Conservation (phyloP, 2,797 vertebrate species). For the Gouania willdenowi region DNA sequence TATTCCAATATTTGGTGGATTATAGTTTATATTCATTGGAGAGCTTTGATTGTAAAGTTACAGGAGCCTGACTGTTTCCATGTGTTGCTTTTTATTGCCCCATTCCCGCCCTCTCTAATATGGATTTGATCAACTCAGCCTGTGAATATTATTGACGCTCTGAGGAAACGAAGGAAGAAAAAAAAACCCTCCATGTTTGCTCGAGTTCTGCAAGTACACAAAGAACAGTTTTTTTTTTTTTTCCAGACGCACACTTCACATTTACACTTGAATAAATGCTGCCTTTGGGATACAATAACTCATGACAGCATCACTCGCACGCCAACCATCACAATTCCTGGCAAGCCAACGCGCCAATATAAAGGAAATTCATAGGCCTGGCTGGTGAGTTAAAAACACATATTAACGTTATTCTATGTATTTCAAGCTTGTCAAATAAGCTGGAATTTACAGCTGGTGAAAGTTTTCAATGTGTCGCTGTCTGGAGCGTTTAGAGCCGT, state of each 20-base stretch:
- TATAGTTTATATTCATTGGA: slow-evolving; percentile 64
- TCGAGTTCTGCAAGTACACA: too few relatives aligned
- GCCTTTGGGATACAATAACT: slow-evolving; percentile 68
- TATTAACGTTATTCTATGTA: slow-evolving; percentile 65
- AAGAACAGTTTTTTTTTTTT: slow-evolving; percentile 29
- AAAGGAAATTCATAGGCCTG: slow-evolving; percentile 61
- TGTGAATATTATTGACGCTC: slow-evolving; percentile 66
- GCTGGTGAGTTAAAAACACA: slow-evolving; percentile 56
- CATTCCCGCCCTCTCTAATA: slow-evolving; percentile 71
- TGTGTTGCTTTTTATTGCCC: slow-evolving; percentile 67
- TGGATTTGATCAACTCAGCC: slow-evolving; percentile 74
- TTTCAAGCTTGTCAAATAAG: slow-evolving; percentile 56
- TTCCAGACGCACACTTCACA: slow-evolving; percentile 22
- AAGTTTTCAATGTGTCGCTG: slow-evolving; percentile 57
- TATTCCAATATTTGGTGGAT: slow-evolving; percentile 60
- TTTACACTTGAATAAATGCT: slow-evolving; percentile 59
- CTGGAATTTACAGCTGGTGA: slow-evolving; percentile 53
- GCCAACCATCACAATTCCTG: slow-evolving; percentile 41
- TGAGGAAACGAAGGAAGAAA: too few relatives aligned
- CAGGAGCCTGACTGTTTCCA: slow-evolving; percentile 69
- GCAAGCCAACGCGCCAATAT: slow-evolving; percentile 45
- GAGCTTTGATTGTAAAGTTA: slow-evolving; percentile 58
- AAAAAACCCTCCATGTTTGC: too few relatives aligned
- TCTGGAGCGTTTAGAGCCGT: slow-evolving; percentile 46
- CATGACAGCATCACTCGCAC: slow-evolving; percentile 55